A percentile compares a stretch with the other conserved stretches of the same genome.
Evolutionary conservation across 2,888 invertebrate genomes (phyloP).

Genomic region (Pteria penguin): DNA sequence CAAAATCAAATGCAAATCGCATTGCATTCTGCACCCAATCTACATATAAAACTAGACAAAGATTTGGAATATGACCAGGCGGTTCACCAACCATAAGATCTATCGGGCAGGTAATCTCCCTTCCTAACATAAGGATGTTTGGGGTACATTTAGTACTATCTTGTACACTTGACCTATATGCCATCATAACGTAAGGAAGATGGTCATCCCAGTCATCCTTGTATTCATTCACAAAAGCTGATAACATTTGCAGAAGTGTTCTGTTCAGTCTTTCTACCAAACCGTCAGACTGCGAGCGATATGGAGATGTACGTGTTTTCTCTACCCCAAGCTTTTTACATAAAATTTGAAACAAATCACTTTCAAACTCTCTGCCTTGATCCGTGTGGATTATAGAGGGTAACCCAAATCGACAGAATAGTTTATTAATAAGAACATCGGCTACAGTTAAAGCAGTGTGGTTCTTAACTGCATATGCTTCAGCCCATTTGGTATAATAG

Average conservation of each 20-base stretch:
- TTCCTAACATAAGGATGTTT: constrained; percentile 43
- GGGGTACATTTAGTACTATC: constrained; percentile 44
- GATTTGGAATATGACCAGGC: neutral
- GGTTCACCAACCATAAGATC: constrained; percentile 33
- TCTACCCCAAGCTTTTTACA: constrained; percentile 37
- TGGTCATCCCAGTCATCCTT: constrained; percentile 46
- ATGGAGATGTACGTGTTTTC: constrained; percentile 44
- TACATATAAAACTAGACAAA: constrained; percentile 9
- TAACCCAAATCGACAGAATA: constrained; percentile 35
- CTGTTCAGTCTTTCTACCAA: constrained; percentile 45
- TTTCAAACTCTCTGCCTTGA: constrained; percentile 45
- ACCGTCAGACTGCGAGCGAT: constrained; percentile 5
- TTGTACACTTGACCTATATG: constrained; percentile 38
- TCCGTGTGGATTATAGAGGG: constrained; percentile 1
- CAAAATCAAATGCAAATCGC: constrained; percentile 4
- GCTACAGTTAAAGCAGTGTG: constrained; percentile 15
- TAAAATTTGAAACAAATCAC: constrained; percentile 29
- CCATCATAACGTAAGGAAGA: constrained; percentile 41
- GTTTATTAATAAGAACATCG: constrained; percentile 31
- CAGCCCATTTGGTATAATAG: constrained; percentile 42
- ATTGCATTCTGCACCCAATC: constrained; percentile 15
- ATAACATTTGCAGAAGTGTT: constrained; percentile 37
- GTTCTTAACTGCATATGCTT: neutral
- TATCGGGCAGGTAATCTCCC: constrained; percentile 41
- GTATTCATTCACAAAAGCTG: constrained; percentile 32